A percentile compares a stretch with the other conserved stretches of the same genome.
Evolutionary conservation across 2,888 invertebrate species (phyloP).

Genomic region (Miltochrista miniata): DNA sequence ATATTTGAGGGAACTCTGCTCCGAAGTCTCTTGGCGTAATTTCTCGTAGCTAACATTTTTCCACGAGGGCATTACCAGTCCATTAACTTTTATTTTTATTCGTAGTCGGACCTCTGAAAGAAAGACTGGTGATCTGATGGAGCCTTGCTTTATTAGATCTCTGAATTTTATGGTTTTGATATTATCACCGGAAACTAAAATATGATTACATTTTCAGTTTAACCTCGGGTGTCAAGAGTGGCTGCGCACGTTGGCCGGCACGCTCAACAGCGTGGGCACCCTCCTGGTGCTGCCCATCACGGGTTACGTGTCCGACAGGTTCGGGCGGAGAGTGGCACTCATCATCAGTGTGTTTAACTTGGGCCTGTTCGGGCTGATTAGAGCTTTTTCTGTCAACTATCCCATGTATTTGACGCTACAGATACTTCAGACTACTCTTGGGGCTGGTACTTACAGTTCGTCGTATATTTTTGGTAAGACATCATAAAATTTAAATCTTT

Average conservation of each 20-base stretch:
- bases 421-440: background rate
- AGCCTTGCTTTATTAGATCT: no score
- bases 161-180: no score
- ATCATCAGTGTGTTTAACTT: constrained; percentile 68
- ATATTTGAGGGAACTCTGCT: no score
- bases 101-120: no score
- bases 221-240: constrained; percentile 86
- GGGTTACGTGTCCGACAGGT: constrained; percentile 87
- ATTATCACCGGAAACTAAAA: no score
- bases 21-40: no score
- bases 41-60: no score
- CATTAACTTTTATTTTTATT: no score
- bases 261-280: constrained; percentile 87
- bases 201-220: constrained; percentile 72
- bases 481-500: background rate
- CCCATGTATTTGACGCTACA: constrained; percentile 78
- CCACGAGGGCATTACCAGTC: no score
- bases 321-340: constrained; percentile 76
- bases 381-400: constrained; percentile 81
- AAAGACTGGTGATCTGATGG: no score
- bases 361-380: constrained; percentile 71
- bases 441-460: background rate
- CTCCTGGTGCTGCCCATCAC: constrained; percentile 86
- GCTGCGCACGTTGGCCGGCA: constrained; percentile 88
- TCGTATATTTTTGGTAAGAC: background rate